Base-by-base conservation (phyloP, 2,797 vertebrate genomes). In the Oreonectes daqikongensis region DNA sequence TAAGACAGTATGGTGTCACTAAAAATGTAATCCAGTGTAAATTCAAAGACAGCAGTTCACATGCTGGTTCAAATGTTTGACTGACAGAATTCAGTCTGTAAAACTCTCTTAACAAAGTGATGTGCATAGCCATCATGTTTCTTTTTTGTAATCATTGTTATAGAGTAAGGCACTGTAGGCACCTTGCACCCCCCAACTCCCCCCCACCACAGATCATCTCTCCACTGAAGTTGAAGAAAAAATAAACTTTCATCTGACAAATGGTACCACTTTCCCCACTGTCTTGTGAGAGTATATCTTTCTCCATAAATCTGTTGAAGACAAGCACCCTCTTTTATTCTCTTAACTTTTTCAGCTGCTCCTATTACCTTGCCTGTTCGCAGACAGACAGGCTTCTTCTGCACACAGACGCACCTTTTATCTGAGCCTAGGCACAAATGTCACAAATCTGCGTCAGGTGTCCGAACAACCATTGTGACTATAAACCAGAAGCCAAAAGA, bases 211-310 rank as follows among this genome's bases (percentile, higher is more conserved):
- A 48, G 57, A 82, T 78, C 73, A 68, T 72, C 80, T 79, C 60
- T 69, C 63, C 68, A 77, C 69, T 22, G 46, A 77, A 67, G 63
- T 71, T 70, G 1, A 8, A 35, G 32, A 82, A 72, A 78, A 64
- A 80, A 79, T 57, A 66, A 64, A 63, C 81, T 85, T 85, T 85
- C 80, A 85, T 86, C 84, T 87, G 85, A 85, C 84, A 87, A 87
- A 87, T 85, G 79, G 81, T 73, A 42, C 40, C 40, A 42, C 40
- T 42, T 42, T 42, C 30, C 81, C 77, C 74, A 68, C 80, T 80
- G 75, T 79, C 80, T 85, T 79, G 63, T 75, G 66, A 73, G 52
- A 81, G 63, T 79, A 66, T 83, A 71, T 80, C 82, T 75, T 76
- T 75, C 60, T 75, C 69, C 73, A 68, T 66, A 79, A 67, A 72